Evolutionary conservation across 2,888 invertebrate genomes (phyloP).

Genomic region (Cabera pusaria): DNA sequence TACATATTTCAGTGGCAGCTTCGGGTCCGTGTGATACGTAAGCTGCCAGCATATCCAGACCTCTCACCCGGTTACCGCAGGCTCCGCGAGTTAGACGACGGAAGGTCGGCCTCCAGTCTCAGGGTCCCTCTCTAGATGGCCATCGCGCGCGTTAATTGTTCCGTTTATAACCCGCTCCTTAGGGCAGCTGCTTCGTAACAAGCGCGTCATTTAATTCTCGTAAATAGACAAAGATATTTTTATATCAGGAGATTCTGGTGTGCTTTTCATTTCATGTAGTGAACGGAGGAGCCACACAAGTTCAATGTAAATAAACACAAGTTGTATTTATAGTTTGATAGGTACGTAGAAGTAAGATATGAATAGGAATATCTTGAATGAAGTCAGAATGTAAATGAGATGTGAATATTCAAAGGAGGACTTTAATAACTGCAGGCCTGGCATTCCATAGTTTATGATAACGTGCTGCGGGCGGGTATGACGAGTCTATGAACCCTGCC

Average conservation of each 20-base stretch:
- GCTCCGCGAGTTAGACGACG: slow-evolving; percentile 27
- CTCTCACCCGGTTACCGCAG: slow-evolving; percentile 37
- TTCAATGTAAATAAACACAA: slow-evolving; percentile 71
- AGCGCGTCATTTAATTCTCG: slow-evolving; percentile 75
- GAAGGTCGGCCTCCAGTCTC: slow-evolving; percentile 25
- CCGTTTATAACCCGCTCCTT: slow-evolving; percentile 75
- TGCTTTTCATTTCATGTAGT: slow-evolving; percentile 64
- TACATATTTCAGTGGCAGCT: slow-evolving; percentile 68
- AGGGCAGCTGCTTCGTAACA: slow-evolving; percentile 78
- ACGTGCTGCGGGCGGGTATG: slow-evolving; percentile 1
- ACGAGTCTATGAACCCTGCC: slow-evolving; percentile 9
- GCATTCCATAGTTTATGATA: slow-evolving; percentile 19
- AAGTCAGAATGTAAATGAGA: slow-evolving; percentile 26
- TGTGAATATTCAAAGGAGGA: slow-evolving; percentile 19
- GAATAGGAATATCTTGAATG: slow-evolving; percentile 15
- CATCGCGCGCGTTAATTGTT: slow-evolving; percentile 69
- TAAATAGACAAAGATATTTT: slow-evolving; percentile 82
- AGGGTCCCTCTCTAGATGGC: slow-evolving; percentile 49
- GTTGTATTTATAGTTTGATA: slow-evolving; percentile 35
- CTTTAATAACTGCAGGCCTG: slow-evolving; percentile 20
- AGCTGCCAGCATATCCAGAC: slow-evolving; percentile 48
- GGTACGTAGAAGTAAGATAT: slow-evolving; percentile 10
- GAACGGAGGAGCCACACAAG: slow-evolving; percentile 69
- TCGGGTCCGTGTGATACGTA: slow-evolving; percentile 58
- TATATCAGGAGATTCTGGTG: slow-evolving; percentile 76